These are phyloP conservation scores for Papilio glaucus DNA, from an alignment of 1,140 invertebrate genomes.

Conservation along the genomic window DNA sequence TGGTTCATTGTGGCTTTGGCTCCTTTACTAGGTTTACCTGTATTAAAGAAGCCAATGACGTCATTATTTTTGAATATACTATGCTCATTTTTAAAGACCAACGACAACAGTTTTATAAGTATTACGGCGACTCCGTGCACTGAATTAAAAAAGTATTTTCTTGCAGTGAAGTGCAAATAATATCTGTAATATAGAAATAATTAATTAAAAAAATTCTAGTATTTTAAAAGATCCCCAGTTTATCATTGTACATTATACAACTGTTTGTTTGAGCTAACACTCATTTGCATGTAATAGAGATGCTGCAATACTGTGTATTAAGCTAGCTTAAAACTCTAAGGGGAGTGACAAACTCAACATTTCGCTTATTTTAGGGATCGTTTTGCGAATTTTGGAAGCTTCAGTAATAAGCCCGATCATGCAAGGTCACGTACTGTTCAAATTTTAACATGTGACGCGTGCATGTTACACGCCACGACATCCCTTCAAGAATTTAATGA, in stretches of 20 bases:
- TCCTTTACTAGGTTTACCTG: too few relatives aligned
- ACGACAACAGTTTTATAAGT: too few relatives aligned
- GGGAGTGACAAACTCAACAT: slow-evolving; percentile 74
- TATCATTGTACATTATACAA: not conserved
- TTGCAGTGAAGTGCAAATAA: too few relatives aligned
- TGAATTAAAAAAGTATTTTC: too few relatives aligned
- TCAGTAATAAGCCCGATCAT: slow-evolving; percentile 80
- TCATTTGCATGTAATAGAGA: slow-evolving; percentile 32
- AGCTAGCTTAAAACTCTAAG: slow-evolving; percentile 54
- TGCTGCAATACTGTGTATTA: slow-evolving; percentile 50
- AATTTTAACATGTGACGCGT: slow-evolving; percentile 64
- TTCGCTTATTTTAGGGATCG: slow-evolving; percentile 50
- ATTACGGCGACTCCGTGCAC: too few relatives aligned
- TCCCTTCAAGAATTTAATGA: slow-evolving; percentile 23
- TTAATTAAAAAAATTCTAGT: too few relatives aligned
- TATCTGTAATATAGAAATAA: too few relatives aligned
- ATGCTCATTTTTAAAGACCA: too few relatives aligned
- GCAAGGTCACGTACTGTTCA: slow-evolving; percentile 68
- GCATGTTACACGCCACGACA: slow-evolving; percentile 55
- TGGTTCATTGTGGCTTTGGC: too few relatives aligned
- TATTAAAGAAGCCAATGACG: too few relatives aligned
- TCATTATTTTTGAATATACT: too few relatives aligned
- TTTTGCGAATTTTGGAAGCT: slow-evolving; percentile 64
- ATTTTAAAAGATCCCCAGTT: too few relatives aligned
- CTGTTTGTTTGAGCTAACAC: slow-evolving; percentile 19